Base-by-base conservation (phyloP, 2,888 invertebrate genomes). In the Epinotia nisella region DNA sequence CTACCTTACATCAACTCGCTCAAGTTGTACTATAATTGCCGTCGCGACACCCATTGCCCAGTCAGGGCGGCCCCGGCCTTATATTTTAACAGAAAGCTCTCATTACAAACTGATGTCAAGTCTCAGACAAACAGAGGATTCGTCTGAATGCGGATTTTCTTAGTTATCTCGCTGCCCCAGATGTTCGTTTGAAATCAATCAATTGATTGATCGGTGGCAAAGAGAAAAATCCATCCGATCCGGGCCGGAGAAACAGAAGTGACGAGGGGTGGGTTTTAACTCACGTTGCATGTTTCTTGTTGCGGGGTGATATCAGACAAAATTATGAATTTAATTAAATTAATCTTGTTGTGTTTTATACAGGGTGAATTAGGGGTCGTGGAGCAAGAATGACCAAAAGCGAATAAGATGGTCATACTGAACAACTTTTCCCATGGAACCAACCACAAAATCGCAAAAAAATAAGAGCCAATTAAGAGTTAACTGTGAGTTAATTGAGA, bases 181-280 rank as follows among this genome's bases (percentile, higher is more conserved):
- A 55, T 66, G 66, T 56, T 41, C 41, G 39, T 39, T 55, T 5
- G 55, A 56, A 56, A 66, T 56, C 41, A 66, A 66, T 55, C 66
- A 67, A 68, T 68, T 69, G 75, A 68, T 74, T 73, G 68, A 64
- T 64, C 56, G 76, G 70, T 67, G 67, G 59, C 59, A 71, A 75
- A 41, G 35, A 55, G 41, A 56, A 55, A 56, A 41, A 41, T 74
- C 71, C 69, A 49, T 66, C 55, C 21, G 56, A 66, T 66, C 55
- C 39, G n/a, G 39, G 11, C 21, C 21, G 4, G 41, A n/a, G n/a
- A 1, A 41, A 41, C 55, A 66, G 55, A 56, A 55, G 65, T 24
- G 21, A n/a, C 53, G 19, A 55, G 15, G 21, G 21, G 15, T 41
- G 35, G 53, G 29, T 35, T 64, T 41, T 61, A 41, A 21, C 7